Evolutionary conservation across 1,140 invertebrate species (phyloP).

Genomic region (Spodoptera frugiperda): DNA sequence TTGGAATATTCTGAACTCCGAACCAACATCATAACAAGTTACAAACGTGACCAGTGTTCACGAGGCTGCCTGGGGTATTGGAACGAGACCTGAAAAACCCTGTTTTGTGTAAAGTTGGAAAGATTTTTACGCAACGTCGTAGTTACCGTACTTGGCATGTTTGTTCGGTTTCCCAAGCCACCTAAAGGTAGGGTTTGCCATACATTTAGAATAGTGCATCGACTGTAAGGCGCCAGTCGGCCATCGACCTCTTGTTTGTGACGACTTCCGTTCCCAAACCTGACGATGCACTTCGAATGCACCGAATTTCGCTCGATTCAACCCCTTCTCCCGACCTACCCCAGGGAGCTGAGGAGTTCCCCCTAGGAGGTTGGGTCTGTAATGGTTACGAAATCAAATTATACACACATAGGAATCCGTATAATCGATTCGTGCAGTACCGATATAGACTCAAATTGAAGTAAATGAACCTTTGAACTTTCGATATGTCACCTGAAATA

Average conservation of each 20-base stretch:
- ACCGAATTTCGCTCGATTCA: slow-evolving; percentile 52
- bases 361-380: background rate
- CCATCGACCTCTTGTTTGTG: slow-evolving; percentile 66
- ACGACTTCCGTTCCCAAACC: slow-evolving; percentile 61
- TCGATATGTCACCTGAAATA: slow-evolving; percentile 6
- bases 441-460: background rate
- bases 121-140: slow-evolving; percentile 5
- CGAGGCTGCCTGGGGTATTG: too few relatives aligned
- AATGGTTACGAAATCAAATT: slow-evolving; percentile 47
- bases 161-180: slow-evolving; percentile 5
- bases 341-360: slow-evolving; percentile 42
- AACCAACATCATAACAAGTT: background rate
- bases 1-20: background rate
- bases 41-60: background rate
- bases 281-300: slow-evolving; percentile 64
- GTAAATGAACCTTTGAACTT: slow-evolving; percentile 10
- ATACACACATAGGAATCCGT: slow-evolving; percentile 9
- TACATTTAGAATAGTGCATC: slow-evolving; percentile 18
- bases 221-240: slow-evolving; percentile 59
- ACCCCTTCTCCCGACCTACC: slow-evolving; percentile 58
- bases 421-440: slow-evolving; percentile 4
- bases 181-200: slow-evolving; percentile 7
- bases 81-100: slow-evolving; percentile 3
- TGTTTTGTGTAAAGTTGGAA: slow-evolving; percentile 14
- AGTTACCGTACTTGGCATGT: background rate